These are phyloP conservation scores for Drosophila orosa DNA, from an alignment of 1,140 invertebrate species.

Conservation along the genomic window DNA sequence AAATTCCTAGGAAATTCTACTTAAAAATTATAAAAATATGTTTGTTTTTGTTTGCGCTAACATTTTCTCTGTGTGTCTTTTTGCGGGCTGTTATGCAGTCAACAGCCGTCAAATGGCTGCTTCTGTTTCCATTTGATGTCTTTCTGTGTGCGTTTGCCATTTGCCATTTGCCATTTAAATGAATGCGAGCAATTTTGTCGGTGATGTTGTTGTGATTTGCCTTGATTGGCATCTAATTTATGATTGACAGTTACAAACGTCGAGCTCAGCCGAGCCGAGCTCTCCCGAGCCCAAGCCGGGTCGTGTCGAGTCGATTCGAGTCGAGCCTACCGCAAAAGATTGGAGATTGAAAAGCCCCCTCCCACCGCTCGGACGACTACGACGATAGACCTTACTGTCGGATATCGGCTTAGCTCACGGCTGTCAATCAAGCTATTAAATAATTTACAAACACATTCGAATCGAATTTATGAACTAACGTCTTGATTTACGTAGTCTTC, in stretches of 20 bases:
- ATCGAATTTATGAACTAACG: slow-evolving; percentile 55
- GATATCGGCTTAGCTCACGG: slow-evolving; percentile 49
- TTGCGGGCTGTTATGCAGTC: slow-evolving; percentile 34
- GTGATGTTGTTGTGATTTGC: slow-evolving; percentile 62
- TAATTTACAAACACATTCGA: slow-evolving; percentile 40
- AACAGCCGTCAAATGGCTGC: slow-evolving; percentile 30
- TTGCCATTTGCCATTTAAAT: slow-evolving; percentile 68
- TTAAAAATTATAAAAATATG: too few relatives aligned
- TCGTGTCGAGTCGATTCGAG: neutral
- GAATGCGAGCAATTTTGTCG: slow-evolving; percentile 56
- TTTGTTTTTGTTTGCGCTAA: neutral
- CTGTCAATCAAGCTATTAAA: slow-evolving; percentile 58
- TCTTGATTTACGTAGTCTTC: slow-evolving; percentile 64
- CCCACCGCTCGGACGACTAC: too few relatives aligned
- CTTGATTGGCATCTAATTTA: slow-evolving; percentile 80
- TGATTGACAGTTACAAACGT: slow-evolving; percentile 80
- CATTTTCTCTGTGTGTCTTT: slow-evolving; percentile 1
- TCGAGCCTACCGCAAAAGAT: slow-evolving; percentile 48
- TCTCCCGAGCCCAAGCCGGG: neutral
- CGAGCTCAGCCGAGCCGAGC: slow-evolving; percentile 6
- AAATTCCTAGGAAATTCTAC: too few relatives aligned
- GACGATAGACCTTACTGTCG: slow-evolving; percentile 37
- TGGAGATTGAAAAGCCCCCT: slow-evolving; percentile 37
- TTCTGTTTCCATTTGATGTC: slow-evolving; percentile 33
- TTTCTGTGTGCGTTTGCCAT: slow-evolving; percentile 47